These are phyloP conservation scores for Prionailurus bengalensis DNA, from an alignment of 2,113 vertebrate genomes.

Conservation along the genomic window DNA sequence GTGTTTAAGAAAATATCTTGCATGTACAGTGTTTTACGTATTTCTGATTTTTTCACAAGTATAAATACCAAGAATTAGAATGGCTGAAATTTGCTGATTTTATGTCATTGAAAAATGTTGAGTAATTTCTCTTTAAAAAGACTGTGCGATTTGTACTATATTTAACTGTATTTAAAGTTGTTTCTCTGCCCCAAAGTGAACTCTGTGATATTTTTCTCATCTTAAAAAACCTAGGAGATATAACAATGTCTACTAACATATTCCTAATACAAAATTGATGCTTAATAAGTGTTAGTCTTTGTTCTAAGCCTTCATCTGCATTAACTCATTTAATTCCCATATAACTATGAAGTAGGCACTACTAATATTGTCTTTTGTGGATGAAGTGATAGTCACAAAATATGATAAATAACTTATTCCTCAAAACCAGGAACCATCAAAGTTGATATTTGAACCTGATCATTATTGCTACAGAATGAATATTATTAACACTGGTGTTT, in stretches of 20 bases:
- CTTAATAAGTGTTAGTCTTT: background rate
- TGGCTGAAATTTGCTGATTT: background rate
- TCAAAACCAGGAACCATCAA: background rate
- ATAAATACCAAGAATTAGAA: background rate
- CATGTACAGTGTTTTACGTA: background rate
- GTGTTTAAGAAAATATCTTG: background rate
- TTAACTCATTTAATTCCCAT: background rate
- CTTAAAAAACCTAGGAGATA: background rate
- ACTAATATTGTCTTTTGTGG: background rate
- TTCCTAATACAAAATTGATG: background rate
- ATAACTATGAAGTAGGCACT: background rate
- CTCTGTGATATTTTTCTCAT: background rate
- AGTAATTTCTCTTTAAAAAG: background rate
- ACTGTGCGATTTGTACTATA: background rate
- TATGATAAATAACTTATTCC: conserved; percentile 11
- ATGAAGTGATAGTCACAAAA: background rate
- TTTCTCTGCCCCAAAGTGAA: background rate
- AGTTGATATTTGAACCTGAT: background rate
- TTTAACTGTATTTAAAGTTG: background rate
- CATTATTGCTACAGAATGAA: background rate
- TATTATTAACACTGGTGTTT: background rate
- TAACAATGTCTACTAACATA: background rate
- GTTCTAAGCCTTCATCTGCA: background rate
- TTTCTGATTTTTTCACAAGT: background rate
- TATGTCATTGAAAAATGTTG: background rate